Conservation (phyloP, 2,797 vertebrate genomes). For the Tauraco hartlaubi region DNA sequence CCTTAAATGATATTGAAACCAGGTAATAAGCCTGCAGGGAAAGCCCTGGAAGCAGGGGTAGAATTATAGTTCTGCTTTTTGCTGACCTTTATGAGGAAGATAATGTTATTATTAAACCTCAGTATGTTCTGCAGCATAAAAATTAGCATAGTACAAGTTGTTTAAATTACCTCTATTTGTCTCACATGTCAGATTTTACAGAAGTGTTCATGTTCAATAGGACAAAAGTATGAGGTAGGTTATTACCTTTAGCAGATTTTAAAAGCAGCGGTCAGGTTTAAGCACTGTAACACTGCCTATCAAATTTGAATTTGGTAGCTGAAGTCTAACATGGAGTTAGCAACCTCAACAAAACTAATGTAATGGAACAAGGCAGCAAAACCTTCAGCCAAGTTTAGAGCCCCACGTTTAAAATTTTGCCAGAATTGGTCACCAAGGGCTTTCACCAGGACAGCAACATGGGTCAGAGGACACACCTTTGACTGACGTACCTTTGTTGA, state of each 20-base stretch:
- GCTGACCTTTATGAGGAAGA: conserved; percentile 15
- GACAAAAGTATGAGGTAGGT: background rate
- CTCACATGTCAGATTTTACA: background rate
- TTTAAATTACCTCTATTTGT: conserved; percentile 36
- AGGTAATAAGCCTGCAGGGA: background rate
- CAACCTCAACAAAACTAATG: background rate
- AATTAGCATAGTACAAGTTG: background rate
- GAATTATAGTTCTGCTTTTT: conserved; percentile 21
- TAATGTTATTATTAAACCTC: conserved; percentile 15
- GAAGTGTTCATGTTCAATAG: background rate
- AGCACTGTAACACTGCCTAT: background rate
- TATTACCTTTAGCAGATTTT: background rate
- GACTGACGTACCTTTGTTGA: background rate
- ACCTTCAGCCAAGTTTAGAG: background rate
- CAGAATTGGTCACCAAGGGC: background rate
- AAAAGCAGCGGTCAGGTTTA: background rate
- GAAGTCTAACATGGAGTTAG: background rate
- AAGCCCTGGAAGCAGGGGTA: background rate
- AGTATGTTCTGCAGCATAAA: background rate
- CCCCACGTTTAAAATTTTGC: background rate
- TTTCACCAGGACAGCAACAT: background rate
- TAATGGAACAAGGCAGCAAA: background rate
- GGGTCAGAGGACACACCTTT: background rate
- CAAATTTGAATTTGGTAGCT: background rate
- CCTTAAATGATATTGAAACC: conserved; percentile 1